phyloP scores from a whole-genome alignment of 1,140 invertebrate genomes.

The Hyphantria cunea region DNA sequence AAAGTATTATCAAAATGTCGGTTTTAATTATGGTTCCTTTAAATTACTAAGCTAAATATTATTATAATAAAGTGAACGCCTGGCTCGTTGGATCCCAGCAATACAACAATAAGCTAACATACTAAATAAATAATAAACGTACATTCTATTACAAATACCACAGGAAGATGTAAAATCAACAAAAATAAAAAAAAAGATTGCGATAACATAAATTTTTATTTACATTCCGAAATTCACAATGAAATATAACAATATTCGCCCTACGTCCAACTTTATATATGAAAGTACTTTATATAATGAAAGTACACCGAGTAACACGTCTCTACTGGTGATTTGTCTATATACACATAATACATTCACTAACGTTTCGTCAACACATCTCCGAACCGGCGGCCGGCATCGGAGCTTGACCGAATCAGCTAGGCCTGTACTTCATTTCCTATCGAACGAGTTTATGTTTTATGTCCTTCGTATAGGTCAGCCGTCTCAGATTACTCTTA shows the following conservation, averaged over 20 bases:
- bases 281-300: no score
- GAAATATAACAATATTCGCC: conserved; percentile 68
- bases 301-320: conserved; percentile 46
- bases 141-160: conserved; percentile 17
- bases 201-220: conserved; percentile 80
- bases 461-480: conserved; percentile 38
- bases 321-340: conserved; percentile 49
- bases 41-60: conserved; percentile 28
- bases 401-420: conserved; percentile 18
- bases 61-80: conserved; percentile 23
- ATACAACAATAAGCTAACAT: conserved; percentile 13
- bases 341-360: conserved; percentile 42
- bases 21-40: conserved; percentile 32
- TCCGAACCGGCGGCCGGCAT: no score
- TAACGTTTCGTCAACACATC: background rate
- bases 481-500: conserved; percentile 45
- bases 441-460: conserved; percentile 43
- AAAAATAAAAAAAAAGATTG: conserved; percentile 47
- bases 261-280: conserved; percentile 51
- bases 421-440: conserved; percentile 57
- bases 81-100: conserved; percentile 22
- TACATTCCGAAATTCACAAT: conserved; percentile 77
- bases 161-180: conserved; percentile 22
- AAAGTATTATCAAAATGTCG: background rate
- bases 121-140: conserved; percentile 21